phyloP scores from a whole-genome alignment of 1,140 invertebrate genomes.

The Euglossa dilemma region DNA sequence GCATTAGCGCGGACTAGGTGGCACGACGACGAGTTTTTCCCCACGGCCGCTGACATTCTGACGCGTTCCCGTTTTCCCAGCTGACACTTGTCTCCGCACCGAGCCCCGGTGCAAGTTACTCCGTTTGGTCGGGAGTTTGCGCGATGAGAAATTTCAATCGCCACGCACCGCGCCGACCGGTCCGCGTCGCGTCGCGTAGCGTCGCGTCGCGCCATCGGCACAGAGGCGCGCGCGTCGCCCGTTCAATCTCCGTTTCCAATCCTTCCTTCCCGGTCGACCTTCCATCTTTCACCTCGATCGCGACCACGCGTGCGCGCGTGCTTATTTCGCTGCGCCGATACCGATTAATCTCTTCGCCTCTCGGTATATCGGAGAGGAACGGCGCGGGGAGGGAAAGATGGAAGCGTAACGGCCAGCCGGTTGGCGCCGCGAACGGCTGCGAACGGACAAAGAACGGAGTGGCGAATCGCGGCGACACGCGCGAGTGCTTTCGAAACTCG shows the following conservation, averaged over 20 bases:
- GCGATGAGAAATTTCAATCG: slow-evolving; percentile 27
- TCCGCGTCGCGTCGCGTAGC: too few relatives aligned
- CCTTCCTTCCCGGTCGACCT: too few relatives aligned
- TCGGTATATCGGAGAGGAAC: too few relatives aligned
- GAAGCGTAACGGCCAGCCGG: neutral
- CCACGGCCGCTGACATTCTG: neutral
- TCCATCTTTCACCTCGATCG: too few relatives aligned
- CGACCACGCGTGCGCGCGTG: too few relatives aligned
- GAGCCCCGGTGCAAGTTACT: slow-evolving; percentile 17
- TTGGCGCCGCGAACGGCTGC: neutral
- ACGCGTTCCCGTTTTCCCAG: slow-evolving; percentile 24
- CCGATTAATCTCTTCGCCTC: too few relatives aligned
- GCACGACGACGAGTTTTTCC: slow-evolving; percentile 7
- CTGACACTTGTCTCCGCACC: slow-evolving; percentile 12
- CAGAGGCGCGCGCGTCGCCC: neutral
- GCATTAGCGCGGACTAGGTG: neutral
- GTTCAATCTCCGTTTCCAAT: neutral
- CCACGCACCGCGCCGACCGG: neutral
- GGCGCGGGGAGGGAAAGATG: neutral
- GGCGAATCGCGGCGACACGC: neutral
- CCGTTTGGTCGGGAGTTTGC: neutral
- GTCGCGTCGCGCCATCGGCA: neutral
- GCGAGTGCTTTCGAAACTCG: neutral
- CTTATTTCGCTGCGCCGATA: too few relatives aligned
- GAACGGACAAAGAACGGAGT: neutral